Percentiles rank a stretch among this genome's conserved stretches.
Conservation (phyloP, 2,797 vertebrate genomes). For the Trichosurus vulpecula region DNA sequence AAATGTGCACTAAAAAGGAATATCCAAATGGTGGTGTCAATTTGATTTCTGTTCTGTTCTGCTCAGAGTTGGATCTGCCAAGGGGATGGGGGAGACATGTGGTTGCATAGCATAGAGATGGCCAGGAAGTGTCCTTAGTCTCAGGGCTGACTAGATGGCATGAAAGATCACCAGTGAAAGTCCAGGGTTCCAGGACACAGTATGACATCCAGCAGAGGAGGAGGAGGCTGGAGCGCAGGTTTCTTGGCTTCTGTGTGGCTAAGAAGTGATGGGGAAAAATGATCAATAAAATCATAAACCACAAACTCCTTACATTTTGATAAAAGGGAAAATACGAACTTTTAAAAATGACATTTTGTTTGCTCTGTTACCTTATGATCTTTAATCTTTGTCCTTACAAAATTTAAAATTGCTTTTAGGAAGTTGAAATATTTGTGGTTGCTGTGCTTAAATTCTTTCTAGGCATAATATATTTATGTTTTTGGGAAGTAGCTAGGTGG, state of each 20-base stretch:
- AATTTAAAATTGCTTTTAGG: not conserved
- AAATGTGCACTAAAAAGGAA: not conserved
- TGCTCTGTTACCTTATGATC: not conserved
- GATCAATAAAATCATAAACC: not conserved
- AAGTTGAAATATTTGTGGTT: not conserved
- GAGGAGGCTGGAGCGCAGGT: not conserved
- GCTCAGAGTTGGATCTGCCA: not conserved
- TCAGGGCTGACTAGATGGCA: not conserved
- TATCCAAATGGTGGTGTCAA: not conserved
- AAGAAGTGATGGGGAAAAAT: not conserved
- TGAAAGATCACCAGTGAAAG: not conserved
- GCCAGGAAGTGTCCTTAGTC: not conserved
- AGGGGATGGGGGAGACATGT: not conserved
- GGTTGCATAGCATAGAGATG: not conserved
- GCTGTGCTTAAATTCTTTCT: not conserved
- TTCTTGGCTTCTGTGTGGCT: not conserved
- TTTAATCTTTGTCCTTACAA: not conserved
- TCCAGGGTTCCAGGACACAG: not conserved
- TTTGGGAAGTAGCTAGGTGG: not conserved
- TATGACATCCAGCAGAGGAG: not conserved
- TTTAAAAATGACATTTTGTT: not conserved
- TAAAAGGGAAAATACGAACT: not conserved
- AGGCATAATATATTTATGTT: too few species aligned
- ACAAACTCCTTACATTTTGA: not conserved
- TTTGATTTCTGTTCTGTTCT: not conserved